Conservation (phyloP, 2,797 vertebrate genomes). For the Sebastes nivosus region DNA sequence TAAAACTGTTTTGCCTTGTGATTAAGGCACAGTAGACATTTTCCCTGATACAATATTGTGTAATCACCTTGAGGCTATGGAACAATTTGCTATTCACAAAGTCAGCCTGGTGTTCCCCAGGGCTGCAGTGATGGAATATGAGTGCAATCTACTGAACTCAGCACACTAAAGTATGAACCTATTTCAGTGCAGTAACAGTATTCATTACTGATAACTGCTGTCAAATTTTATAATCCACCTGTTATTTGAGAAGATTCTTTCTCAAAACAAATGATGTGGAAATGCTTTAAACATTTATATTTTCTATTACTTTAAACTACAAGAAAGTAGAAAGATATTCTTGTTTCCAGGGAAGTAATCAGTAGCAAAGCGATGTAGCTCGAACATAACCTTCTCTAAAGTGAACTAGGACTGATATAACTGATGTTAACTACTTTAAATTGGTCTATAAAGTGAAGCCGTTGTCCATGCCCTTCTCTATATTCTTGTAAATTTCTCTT, state of each 20-base stretch:
- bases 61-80: slow-evolving; percentile 53
- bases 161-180: slow-evolving; percentile 13
- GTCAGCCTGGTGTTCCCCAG: slow-evolving; percentile 40
- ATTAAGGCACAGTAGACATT: slow-evolving; percentile 36
- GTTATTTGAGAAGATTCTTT: not conserved
- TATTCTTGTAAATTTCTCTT: not conserved
- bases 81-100: slow-evolving; percentile 52
- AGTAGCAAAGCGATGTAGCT: not conserved
- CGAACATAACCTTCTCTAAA: not conserved
- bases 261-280: not conserved
- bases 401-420: not conserved
- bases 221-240: not conserved
- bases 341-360: not conserved
- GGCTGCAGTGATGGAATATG: slow-evolving; percentile 59
- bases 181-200: not conserved
- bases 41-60: slow-evolving; percentile 45
- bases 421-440: not conserved
- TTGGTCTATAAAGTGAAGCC: not conserved
- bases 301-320: not conserved
- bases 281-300: not conserved
- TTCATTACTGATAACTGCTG: slow-evolving; percentile 4
- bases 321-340: not conserved
- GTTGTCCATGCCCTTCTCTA: not conserved
- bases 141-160: slow-evolving; percentile 52
- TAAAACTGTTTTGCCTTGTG: slow-evolving; percentile 26